Percentiles rank a stretch among this genome's conserved stretches.
Evolutionary conservation across 2,113 vertebrate species (phyloP).

Genomic region (Gavialis gangeticus): DNA sequence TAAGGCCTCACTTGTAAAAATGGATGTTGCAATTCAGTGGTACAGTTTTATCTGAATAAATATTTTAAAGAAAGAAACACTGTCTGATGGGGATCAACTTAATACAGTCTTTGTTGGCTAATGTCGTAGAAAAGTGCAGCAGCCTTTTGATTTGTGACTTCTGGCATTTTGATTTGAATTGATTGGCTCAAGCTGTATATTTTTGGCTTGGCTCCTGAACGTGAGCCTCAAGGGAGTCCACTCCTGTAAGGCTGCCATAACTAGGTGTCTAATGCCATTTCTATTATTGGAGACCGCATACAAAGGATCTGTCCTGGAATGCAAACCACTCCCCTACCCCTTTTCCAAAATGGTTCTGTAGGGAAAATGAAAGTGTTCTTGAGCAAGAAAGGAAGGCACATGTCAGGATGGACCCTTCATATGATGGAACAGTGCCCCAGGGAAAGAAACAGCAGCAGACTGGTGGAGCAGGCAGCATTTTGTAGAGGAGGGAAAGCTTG

Average conservation of each 20-base stretch:
- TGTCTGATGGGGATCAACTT: background rate
- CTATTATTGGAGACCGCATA: rapidly evolving
- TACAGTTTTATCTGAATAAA: background rate
- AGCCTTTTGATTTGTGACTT: background rate
- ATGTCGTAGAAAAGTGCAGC: background rate
- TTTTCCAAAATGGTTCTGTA: background rate
- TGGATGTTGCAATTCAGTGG: background rate
- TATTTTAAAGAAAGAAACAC: background rate
- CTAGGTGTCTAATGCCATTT: background rate
- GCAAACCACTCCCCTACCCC: background rate
- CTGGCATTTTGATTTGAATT: background rate
- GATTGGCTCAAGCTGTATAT: background rate
- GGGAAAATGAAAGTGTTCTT: background rate
- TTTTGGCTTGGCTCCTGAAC: background rate
- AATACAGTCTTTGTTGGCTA: background rate
- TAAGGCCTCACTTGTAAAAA: background rate
- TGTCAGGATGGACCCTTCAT: background rate
- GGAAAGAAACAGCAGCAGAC: background rate
- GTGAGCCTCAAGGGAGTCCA: background rate
- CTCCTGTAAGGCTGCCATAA: background rate
- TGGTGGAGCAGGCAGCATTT: background rate
- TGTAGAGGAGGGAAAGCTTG: slow-evolving; percentile 23
- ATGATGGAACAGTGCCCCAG: background rate
- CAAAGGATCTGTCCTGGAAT: background rate
- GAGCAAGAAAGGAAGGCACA: background rate